These are phyloP conservation scores for Rhinella marina DNA, from an alignment of 2,797 vertebrate genomes.

Conservation along the genomic window DNA sequence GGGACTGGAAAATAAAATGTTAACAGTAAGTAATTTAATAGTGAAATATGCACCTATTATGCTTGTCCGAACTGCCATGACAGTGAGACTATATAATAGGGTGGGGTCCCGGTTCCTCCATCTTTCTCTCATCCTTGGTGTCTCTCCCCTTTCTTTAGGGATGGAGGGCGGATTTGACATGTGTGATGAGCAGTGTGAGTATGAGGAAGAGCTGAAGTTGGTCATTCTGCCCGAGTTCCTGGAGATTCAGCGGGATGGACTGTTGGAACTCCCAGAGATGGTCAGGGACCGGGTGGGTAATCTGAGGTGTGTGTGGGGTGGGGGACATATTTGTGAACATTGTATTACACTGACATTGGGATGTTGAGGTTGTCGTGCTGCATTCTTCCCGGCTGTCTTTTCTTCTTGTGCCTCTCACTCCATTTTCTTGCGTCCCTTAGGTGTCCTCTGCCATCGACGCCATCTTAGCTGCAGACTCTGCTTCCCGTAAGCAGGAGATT, in stretches of 20 bases:
- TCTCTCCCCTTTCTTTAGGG: constrained; percentile 69
- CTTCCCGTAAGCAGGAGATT: constrained; percentile 92
- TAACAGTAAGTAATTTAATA: no score
- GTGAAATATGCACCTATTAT: no score
- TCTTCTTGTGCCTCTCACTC: constrained; percentile 16
- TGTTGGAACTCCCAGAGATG: constrained; percentile 87
- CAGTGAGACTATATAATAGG: no score
- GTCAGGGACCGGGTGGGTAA: constrained; percentile 90
- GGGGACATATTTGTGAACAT: background rate
- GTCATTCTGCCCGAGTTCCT: constrained; percentile 93
- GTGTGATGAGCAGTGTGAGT: constrained; percentile 87
- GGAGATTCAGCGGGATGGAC: constrained; percentile 89
- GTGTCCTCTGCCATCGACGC: constrained; percentile 90
- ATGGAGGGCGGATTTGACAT: constrained; percentile 97
- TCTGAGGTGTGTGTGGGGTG: constrained; percentile 12
- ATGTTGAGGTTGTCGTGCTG: background rate
- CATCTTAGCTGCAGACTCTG: constrained; percentile 93
- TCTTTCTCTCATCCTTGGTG: background rate
- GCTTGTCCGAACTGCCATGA: no score
- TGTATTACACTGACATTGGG: background rate
- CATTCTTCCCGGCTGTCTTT: background rate
- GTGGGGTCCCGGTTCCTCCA: background rate
- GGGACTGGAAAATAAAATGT: no score
- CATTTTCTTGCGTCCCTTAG: constrained; percentile 69
- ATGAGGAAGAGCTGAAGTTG: constrained; percentile 93